These are phyloP conservation scores for Cantharis rustica DNA, from an alignment of 2,888 invertebrate species.

Conservation along the genomic window DNA sequence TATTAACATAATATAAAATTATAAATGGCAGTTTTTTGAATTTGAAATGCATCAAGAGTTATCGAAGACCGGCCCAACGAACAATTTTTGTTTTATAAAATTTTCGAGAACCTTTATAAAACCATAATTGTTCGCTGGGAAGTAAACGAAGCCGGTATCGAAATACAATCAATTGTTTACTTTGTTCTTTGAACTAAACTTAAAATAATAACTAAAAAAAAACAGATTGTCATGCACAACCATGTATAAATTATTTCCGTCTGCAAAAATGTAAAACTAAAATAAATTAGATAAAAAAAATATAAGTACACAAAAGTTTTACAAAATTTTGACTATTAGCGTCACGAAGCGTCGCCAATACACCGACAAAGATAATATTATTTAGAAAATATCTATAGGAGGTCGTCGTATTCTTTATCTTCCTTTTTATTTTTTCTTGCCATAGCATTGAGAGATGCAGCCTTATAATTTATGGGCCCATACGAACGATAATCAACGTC, in stretches of 20 bases:
- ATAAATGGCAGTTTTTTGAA: conserved; percentile 20
- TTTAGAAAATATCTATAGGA: conserved; percentile 42
- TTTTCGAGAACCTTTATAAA: too few species aligned
- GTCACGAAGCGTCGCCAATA: background rate
- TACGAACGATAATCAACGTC: conserved; percentile 89
- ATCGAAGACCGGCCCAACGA: too few species aligned
- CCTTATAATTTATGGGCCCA: conserved; percentile 91
- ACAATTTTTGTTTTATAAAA: too few species aligned
- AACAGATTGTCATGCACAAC: background rate
- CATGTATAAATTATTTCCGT: background rate
- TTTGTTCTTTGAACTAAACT: background rate
- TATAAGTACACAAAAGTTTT: background rate
- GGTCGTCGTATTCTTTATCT: conserved; percentile 50
- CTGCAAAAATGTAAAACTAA: background rate
- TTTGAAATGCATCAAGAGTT: conserved; percentile 17
- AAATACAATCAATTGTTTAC: background rate
- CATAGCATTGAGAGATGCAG: conserved; percentile 81
- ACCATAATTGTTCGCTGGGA: too few species aligned
- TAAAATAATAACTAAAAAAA: background rate
- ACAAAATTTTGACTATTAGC: background rate
- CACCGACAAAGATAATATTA: background rate
- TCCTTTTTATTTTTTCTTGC: conserved; percentile 65
- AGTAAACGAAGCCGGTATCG: background rate
- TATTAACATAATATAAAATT: conserved; percentile 10
- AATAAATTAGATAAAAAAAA: background rate